Evolutionary conservation across 1,140 invertebrate species (phyloP).

Genomic region (Drosophila sp.): DNA sequence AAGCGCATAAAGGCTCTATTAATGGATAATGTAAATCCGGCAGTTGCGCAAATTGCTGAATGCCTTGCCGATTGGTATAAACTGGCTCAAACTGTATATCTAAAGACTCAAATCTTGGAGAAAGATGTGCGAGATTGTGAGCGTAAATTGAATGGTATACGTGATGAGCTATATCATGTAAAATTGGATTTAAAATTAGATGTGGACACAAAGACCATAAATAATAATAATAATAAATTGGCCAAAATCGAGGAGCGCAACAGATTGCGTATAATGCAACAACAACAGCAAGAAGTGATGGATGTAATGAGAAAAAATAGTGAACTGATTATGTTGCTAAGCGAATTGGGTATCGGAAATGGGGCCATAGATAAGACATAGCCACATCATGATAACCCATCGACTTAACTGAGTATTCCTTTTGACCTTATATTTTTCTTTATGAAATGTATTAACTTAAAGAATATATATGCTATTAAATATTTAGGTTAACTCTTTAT

Average conservation of each 20-base stretch:
- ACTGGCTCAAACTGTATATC: slow-evolving; percentile 89
- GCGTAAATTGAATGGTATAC: slow-evolving; percentile 69
- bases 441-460: background rate
- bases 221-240: slow-evolving; percentile 73
- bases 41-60: slow-evolving; percentile 88
- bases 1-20: slow-evolving; percentile 87
- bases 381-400: background rate
- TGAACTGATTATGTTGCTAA: slow-evolving; percentile 57
- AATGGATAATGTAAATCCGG: slow-evolving; percentile 86
- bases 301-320: slow-evolving; percentile 63
- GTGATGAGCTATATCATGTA: slow-evolving; percentile 68
- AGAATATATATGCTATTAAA: background rate
- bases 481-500: background rate
- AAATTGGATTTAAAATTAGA: slow-evolving; percentile 72
- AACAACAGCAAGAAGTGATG: slow-evolving; percentile 69
- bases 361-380: slow-evolving; percentile 39
- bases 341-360: slow-evolving; percentile 52
- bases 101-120: slow-evolving; percentile 88
- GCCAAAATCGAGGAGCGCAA: slow-evolving; percentile 76
- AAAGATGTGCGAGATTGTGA: slow-evolving; percentile 87
- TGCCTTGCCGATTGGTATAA: slow-evolving; percentile 92
- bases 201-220: slow-evolving; percentile 60
- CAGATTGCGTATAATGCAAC: slow-evolving; percentile 64
- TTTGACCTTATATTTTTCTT: background rate
- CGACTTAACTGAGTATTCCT: background rate